Base-by-base conservation (phyloP, 1,140 invertebrate genomes). In the Drosophila erecta region DNA sequence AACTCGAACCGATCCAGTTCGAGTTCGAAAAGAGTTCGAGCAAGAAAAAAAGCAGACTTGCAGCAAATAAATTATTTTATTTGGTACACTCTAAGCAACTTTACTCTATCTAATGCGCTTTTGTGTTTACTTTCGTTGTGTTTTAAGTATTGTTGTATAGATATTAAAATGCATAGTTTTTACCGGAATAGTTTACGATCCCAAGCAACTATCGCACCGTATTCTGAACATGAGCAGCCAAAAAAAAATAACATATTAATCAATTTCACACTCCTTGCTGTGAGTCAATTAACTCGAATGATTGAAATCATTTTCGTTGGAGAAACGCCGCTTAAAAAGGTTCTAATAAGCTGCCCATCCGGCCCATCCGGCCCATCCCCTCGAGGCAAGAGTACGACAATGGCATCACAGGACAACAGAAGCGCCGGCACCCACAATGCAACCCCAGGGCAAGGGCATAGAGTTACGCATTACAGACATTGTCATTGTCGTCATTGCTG, bases 401-500 rank as follows among this genome's bases (percentile, higher is more conserved):
- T 40, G 50, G 50, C 37, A 62, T 58, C 50, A 27, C 51, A 73
- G 44, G 37, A 49, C 47, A 47, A 57, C 54, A 70, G 55, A 46
- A 51, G 30, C 33, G 17, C 17, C 22, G 69, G 60, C 43, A 73
- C 53, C 46, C 65, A 54, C 38, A 78, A 55, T 66, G 38, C 54
- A 53, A 75, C 71, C 72, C 72, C 40, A 10, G 46, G 58, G 50
- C 40, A 37, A 55, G 41, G 37, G 43, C 50, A 72, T 62, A 49
- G 53, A 79, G 70, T 74, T 76, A 80, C 73, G 79, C 79, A 84
- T 85, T 73, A 80, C 76, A 77, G 62, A 70, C 81, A 64, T 62
- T 78, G 70, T 71, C 78, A 67, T 64, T 67, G 66, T 76, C 66
- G 62, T 59, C 78, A 72, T 79, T 77, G 79, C 78, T 69, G 64